phyloP scores from a whole-genome alignment of 2,888 invertebrate species.

The Morpho deidamia region DNA sequence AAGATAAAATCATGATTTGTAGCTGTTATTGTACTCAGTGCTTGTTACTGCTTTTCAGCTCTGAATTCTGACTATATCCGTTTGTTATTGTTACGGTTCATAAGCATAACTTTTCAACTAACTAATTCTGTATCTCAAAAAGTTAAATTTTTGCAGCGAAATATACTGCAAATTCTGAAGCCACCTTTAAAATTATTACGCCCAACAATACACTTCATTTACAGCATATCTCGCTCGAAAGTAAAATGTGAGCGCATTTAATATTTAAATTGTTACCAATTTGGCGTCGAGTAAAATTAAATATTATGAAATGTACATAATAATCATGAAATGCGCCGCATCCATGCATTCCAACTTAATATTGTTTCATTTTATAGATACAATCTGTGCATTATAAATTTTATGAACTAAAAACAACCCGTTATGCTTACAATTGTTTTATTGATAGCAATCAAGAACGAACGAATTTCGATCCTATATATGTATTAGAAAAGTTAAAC shows the following conservation, averaged over 20 bases:
- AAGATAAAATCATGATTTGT: constrained; percentile 9
- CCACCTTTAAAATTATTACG: constrained; percentile 7
- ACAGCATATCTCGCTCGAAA: not conserved
- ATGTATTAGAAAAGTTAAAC: too few species aligned
- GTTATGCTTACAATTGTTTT: not conserved
- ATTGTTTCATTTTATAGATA: not conserved
- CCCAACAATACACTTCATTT: constrained; percentile 7
- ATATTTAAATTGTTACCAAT: constrained; percentile 3
- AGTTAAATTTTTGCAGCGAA: constrained; percentile 2
- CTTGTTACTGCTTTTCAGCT: not conserved
- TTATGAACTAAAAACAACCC: too few species aligned
- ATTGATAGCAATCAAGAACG: too few species aligned
- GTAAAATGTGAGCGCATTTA: constrained; percentile 1
- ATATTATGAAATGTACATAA: not conserved
- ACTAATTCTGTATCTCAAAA: constrained; percentile 1
- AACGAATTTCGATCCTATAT: too few species aligned
- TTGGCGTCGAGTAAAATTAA: not conserved
- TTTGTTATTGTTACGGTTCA: constrained; percentile 1
- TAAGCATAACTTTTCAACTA: constrained; percentile 6
- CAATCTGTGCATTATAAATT: too few species aligned
- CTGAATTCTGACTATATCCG: not conserved
- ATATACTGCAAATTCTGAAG: constrained; percentile 6
- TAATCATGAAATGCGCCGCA: not conserved
- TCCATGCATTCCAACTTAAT: not conserved
- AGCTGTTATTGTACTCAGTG: too few species aligned